Evolutionary conservation across 2,797 vertebrate species (phyloP).

Genomic region (Taenioides sp.): DNA sequence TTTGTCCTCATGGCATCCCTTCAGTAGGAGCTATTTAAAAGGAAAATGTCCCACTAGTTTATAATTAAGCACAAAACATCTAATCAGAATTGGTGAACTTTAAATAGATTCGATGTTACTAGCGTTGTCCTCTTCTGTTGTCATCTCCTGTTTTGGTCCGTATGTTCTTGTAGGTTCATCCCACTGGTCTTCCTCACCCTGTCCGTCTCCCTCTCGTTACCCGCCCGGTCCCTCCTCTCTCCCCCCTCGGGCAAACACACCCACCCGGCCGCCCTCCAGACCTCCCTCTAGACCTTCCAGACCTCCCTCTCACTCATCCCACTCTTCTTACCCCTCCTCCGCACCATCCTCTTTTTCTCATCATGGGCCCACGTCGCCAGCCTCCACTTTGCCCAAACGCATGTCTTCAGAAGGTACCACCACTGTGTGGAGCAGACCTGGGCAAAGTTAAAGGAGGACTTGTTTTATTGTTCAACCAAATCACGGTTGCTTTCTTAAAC

Average conservation of each 20-base stretch:
- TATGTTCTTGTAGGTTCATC: slow-evolving; percentile 81
- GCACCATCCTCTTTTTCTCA: slow-evolving; percentile 96
- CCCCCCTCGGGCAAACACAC: slow-evolving; percentile 97
- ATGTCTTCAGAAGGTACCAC: slow-evolving; percentile 99
- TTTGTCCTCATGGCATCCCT: no score
- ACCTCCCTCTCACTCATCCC: slow-evolving; percentile 97
- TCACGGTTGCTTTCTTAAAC: not conserved
- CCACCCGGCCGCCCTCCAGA: slow-evolving; percentile 98
- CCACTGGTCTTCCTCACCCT: slow-evolving; percentile 96
- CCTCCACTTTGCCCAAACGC: slow-evolving; percentile 98
- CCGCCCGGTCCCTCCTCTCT: slow-evolving; percentile 98
- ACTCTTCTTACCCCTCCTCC: slow-evolving; percentile 94
- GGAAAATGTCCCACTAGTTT: not conserved
- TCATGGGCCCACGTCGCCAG: slow-evolving; percentile 93
- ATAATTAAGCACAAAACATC: not conserved
- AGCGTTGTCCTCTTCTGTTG: slow-evolving; percentile 73
- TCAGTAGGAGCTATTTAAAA: not conserved
- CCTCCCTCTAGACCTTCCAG: slow-evolving; percentile 99
- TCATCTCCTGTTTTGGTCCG: slow-evolving; percentile 88
- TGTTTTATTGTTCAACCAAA: slow-evolving; percentile 1
- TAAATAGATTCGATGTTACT: slow-evolving; percentile 45
- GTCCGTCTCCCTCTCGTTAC: slow-evolving; percentile 99
- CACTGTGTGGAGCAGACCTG: slow-evolving; percentile 70
- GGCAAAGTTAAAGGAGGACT: slow-evolving; percentile 64
- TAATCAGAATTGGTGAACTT: not conserved